Conservation (phyloP, 53 echinoderm and acorn worm species). For the Paracentrotus lividus region DNA sequence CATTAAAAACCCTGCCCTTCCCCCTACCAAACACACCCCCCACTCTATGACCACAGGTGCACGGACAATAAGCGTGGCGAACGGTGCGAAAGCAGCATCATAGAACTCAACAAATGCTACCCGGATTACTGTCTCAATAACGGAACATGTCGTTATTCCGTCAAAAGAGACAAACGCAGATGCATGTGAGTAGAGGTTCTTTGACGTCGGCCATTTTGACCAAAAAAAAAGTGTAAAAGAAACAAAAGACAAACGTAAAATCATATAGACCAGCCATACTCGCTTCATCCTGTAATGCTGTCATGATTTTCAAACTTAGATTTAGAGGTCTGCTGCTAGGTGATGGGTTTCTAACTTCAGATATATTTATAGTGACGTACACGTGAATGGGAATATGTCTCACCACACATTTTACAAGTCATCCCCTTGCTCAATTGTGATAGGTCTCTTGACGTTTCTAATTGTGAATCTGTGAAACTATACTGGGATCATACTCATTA, state of each 20-base stretch:
- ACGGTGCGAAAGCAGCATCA: constrained; percentile 49
- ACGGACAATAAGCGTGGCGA: constrained; percentile 68
- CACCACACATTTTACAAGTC: neutral
- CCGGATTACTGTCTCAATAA: constrained; percentile 63
- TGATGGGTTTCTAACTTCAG: constrained; percentile 46
- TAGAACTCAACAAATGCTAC: constrained; percentile 68
- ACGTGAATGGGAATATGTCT: constrained; percentile 26
- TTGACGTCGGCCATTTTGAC: constrained; percentile 62
- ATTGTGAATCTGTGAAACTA: constrained; percentile 51
- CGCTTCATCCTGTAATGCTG: constrained; percentile 50
- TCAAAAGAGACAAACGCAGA: constrained; percentile 70
- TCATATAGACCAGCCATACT: constrained; percentile 44
- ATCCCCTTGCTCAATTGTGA: neutral
- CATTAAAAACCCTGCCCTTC: constrained; percentile 32
- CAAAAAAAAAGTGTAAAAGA: constrained; percentile 4
- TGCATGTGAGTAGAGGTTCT: constrained; percentile 69
- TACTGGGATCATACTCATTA: constrained; percentile 41
- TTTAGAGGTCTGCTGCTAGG: neutral
- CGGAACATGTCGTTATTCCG: constrained; percentile 70
- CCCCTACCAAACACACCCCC: constrained; percentile 53
- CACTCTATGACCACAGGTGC: constrained; percentile 65
- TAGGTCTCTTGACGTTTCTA: constrained; percentile 17
- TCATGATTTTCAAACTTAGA: constrained; percentile 45
- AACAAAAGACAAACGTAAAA: constrained; percentile 3
- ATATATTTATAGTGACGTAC: constrained; percentile 17